Conservation (phyloP, 2,113 vertebrate species). For the Saccopteryx bilineata region DNA sequence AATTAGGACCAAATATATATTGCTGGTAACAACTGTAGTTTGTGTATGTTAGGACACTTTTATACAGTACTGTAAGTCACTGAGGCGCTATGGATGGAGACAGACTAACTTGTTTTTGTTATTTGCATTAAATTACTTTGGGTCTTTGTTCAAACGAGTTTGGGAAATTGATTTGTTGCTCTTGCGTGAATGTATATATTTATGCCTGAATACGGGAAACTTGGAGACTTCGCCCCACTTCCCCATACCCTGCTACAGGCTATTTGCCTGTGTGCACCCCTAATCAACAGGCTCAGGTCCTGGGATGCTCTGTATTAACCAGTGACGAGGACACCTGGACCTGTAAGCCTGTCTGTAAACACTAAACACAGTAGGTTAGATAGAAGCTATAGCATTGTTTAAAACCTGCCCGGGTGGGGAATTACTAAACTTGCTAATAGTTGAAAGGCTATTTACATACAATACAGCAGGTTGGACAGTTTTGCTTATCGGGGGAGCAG, state of each 20-base stretch:
- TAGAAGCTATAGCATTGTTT: neutral
- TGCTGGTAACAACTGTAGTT: conserved; percentile 36
- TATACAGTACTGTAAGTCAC: conserved; percentile 77
- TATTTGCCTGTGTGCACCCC: neutral
- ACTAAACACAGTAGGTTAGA: neutral
- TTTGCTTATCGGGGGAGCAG: neutral
- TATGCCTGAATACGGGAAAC: neutral
- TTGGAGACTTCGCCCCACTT: neutral
- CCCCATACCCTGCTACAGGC: fast-evolving
- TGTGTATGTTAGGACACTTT: conserved; percentile 63
- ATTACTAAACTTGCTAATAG: neutral
- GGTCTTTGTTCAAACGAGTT: conserved; percentile 63
- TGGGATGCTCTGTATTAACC: neutral
- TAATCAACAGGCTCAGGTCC: neutral
- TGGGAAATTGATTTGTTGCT: neutral
- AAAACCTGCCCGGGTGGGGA: neutral
- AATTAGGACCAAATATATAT: conserved; percentile 73
- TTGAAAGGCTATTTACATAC: neutral
- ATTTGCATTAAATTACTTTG: conserved; percentile 75
- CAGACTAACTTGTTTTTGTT: conserved; percentile 74
- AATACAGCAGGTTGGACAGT: neutral
- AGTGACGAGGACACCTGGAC: neutral
- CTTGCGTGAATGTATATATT: neutral
- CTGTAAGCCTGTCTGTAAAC: neutral
- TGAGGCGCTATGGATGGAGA: conserved; percentile 20